phyloP scores from a whole-genome alignment of 2,888 invertebrate species.

The Chironomus riparius region DNA sequence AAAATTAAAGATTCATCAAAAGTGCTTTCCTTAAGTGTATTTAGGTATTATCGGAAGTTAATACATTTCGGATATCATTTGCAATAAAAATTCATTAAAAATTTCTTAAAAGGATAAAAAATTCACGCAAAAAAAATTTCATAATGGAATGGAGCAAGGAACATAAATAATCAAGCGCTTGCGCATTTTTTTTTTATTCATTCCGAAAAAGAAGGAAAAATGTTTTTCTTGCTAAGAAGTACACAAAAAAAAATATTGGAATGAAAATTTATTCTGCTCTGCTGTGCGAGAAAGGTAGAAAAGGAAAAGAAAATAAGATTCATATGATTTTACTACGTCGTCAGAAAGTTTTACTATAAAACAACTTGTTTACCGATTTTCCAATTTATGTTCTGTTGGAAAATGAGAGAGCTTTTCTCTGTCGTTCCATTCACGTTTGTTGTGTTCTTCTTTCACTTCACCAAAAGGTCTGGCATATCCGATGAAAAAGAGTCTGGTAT shows the following conservation, averaged over 20 bases:
- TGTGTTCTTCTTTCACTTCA: neutral
- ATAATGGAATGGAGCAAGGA: no score
- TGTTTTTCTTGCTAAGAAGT: neutral
- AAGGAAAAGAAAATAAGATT: neutral
- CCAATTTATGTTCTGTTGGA: neutral
- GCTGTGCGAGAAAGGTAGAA: neutral
- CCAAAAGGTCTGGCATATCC: neutral
- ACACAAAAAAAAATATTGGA: no score
- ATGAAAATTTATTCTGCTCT: no score
- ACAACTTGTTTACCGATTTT: constrained; percentile 5
- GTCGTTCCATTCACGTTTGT: neutral
- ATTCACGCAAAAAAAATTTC: no score
- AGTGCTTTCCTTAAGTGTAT: no score
- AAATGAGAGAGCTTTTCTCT: neutral
- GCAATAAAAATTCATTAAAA: no score
- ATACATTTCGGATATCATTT: no score
- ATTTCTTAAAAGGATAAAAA: no score
- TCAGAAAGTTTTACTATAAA: neutral
- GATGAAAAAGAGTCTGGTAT: neutral
- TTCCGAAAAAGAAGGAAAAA: neutral
- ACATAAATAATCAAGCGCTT: neutral
- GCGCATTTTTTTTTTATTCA: neutral
- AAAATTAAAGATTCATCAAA: no score
- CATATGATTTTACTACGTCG: neutral
- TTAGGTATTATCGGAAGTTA: no score